A percentile compares a stretch with the other conserved stretches of the same genome.
Evolutionary conservation across 2,797 vertebrate genomes (phyloP).

Genomic region (Rhinella marina): DNA sequence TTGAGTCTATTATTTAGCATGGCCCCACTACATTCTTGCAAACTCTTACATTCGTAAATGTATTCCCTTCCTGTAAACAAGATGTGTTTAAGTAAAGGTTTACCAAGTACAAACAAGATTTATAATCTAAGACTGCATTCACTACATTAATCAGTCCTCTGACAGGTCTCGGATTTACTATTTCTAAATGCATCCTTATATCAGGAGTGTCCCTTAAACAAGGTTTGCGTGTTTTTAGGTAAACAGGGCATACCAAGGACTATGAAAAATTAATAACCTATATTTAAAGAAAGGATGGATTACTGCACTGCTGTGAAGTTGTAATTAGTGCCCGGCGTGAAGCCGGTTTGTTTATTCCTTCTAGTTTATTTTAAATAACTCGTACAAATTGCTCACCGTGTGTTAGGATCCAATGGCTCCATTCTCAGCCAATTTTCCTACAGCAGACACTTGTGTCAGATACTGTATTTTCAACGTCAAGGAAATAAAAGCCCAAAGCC

Average conservation of each 20-base stretch:
- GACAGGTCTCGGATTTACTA: not conserved
- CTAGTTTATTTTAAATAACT: slow-evolving; percentile 24
- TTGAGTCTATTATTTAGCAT: not conserved
- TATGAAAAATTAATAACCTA: slow-evolving; percentile 28
- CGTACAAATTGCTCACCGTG: not conserved
- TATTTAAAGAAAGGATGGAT: slow-evolving; percentile 47
- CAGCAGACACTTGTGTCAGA: not conserved
- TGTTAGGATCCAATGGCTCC: slow-evolving; percentile 1
- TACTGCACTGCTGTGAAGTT: slow-evolving; percentile 19
- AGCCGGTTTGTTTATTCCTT: slow-evolving; percentile 1
- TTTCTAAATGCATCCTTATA: slow-evolving; percentile 24
- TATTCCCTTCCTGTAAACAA: not conserved
- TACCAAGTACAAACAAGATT: slow-evolving; percentile 6
- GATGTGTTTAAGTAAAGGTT: not conserved
- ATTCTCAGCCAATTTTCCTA: slow-evolving; percentile 11
- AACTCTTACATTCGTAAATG: not conserved
- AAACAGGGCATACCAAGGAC: slow-evolving; percentile 15
- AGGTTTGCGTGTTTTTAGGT: slow-evolving; percentile 1
- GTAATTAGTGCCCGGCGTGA: slow-evolving; percentile 25
- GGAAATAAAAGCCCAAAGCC: slow-evolving; percentile 14
- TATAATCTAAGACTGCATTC: not conserved
- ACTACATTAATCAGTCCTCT: not conserved
- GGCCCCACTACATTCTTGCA: not conserved
- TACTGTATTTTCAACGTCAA: not conserved
- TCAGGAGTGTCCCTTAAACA: not conserved